A percentile compares a stretch with the other conserved stretches of the same genome.
Conservation (phyloP, 2,888 invertebrate species). For the Pharmacophagus antenor region DNA sequence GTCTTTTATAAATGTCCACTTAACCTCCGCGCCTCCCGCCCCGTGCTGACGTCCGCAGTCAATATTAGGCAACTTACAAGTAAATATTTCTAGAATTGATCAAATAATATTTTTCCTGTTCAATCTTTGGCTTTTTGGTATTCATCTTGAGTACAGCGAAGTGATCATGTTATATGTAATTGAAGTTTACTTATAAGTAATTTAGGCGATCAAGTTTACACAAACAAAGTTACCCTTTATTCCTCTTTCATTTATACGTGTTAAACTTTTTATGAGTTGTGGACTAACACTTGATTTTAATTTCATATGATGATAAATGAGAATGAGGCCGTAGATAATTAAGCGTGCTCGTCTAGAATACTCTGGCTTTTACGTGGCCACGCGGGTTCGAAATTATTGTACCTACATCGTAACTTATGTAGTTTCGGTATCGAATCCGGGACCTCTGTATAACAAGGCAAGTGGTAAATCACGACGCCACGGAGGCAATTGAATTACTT, state of each 20-base stretch:
- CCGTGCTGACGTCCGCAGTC: conserved; percentile 36
- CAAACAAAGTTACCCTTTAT: no score
- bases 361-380: no score
- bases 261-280: not conserved
- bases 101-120: conserved; percentile 44
- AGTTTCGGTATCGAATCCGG: no score
- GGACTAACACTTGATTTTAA: no score
- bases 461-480: no score
- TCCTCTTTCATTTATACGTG: not conserved
- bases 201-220: not conserved
- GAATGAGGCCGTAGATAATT: no score
- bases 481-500: no score
- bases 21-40: conserved; percentile 33
- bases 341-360: no score
- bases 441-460: no score
- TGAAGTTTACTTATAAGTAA: not conserved
- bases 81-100: conserved; percentile 29
- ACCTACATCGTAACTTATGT: no score
- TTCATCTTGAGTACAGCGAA: conserved; percentile 7
- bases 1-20: conserved; percentile 42
- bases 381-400: no score
- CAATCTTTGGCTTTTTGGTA: conserved; percentile 40
- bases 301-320: no score
- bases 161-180: not conserved
- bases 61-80: conserved; percentile 43